These are phyloP conservation scores for Opisthograptis luteolata DNA, from an alignment of 2,888 invertebrate species.

Conservation along the genomic window DNA sequence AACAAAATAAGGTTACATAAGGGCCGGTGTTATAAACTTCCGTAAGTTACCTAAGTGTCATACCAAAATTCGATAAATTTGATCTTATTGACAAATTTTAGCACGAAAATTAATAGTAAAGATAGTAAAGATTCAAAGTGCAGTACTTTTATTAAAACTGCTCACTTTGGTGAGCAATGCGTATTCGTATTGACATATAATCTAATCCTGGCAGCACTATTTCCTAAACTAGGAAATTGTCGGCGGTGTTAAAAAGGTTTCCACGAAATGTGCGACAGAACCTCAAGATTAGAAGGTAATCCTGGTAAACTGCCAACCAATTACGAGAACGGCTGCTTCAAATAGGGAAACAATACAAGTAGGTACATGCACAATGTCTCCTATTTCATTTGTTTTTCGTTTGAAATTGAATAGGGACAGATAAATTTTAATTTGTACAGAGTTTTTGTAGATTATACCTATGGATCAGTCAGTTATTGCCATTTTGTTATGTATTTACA, in stretches of 20 bases:
- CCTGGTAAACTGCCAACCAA: slow-evolving; percentile 41
- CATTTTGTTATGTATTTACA: too few relatives aligned
- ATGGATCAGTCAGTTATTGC: too few relatives aligned
- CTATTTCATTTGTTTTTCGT: slow-evolving; percentile 3
- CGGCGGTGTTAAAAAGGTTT: slow-evolving; percentile 24
- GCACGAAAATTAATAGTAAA: too few relatives aligned
- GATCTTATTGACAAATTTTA: too few relatives aligned
- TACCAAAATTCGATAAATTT: too few relatives aligned
- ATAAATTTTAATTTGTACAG: not conserved
- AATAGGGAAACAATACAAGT: slow-evolving; percentile 27
- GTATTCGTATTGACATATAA: slow-evolving; percentile 8
- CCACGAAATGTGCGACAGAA: slow-evolving; percentile 16
- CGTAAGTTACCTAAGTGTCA: too few relatives aligned
- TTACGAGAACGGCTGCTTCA: slow-evolving; percentile 16
- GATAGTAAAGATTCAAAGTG: too few relatives aligned
- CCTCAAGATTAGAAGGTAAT: slow-evolving; percentile 35
- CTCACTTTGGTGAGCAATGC: too few relatives aligned
- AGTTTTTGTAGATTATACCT: too few relatives aligned
- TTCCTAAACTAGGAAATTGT: slow-evolving; percentile 19
- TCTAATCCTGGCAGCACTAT: slow-evolving; percentile 21
- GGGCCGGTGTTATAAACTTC: too few relatives aligned
- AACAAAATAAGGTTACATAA: too few relatives aligned
- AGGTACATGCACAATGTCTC: slow-evolving; percentile 6
- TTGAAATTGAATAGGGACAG: too few relatives aligned
- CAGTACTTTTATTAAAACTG: not conserved